These are phyloP conservation scores for Coecobrya sp. DNA, from an alignment of 2,888 invertebrate genomes.

Conservation along the genomic window DNA sequence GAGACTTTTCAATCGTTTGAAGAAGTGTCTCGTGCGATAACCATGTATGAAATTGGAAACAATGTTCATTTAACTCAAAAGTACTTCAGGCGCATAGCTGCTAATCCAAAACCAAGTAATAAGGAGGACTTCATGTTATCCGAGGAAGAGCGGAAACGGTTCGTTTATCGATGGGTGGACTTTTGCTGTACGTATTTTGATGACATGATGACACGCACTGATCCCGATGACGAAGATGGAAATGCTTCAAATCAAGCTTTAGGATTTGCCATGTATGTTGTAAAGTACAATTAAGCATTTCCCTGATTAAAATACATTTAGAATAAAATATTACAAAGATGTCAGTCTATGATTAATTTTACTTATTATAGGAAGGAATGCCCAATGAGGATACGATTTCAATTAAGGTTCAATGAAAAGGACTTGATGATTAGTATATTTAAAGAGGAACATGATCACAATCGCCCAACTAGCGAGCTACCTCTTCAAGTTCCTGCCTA, in stretches of 20 bases:
- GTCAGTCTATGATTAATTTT: no score
- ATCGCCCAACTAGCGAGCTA: not conserved
- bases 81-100: constrained; percentile 69
- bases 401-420: constrained; percentile 57
- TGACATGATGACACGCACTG: not conserved
- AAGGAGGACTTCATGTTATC: constrained; percentile 65
- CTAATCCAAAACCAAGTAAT: constrained; percentile 69
- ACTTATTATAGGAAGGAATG: constrained; percentile 72
- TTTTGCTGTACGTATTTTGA: constrained; percentile 73
- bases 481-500: no score
- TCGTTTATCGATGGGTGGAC: constrained; percentile 72
- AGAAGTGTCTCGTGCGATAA: constrained; percentile 40
- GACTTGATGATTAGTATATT: constrained; percentile 61
- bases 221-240: constrained; percentile 24
- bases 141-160: constrained; percentile 61
- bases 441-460: constrained; percentile 63
- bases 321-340: no score
- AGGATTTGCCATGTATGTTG: constrained; percentile 34
- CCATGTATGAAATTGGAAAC: constrained; percentile 32
- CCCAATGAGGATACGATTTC: constrained; percentile 68
- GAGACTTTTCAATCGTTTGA: constrained; percentile 52
- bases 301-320: not conserved
- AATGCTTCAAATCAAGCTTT: not conserved
- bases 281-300: not conserved
- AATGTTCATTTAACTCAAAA: constrained; percentile 54